Base-by-base conservation (phyloP, 1,140 invertebrate species). In the Procambarus clarkii region DNA sequence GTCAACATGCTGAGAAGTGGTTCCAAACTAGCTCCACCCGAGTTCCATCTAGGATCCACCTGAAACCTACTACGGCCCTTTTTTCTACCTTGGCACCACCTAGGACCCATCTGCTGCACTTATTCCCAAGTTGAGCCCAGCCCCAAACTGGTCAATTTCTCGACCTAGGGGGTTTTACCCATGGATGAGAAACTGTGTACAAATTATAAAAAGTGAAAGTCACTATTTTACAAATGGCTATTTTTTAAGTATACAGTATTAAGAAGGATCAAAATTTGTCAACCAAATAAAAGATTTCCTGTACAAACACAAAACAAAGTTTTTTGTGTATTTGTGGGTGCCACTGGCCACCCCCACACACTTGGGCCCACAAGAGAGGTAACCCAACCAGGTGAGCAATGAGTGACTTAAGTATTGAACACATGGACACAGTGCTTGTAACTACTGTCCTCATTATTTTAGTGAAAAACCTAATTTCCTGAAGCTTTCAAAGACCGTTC, bases 131-230 rank as follows among this genome's bases (percentile, higher is more conserved):
- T 74, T 34, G 24, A 2, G 69, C 24, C 18, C 3, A 71, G 7
- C 69, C 24, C 69, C 24, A 74, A 74, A 74, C 69, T 74, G 24
- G 69, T 74, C 24, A 74, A 74, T n/a, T 34, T 1, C 69, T 74
- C 11, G 24, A 74, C 69, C 69, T 11, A 21, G 24, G 34, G 34
- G n/a, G 69, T n/a, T 34, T 74, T 24, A 5, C 69, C 69, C 24
- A 34, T 34, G 69, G n/a, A 24, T 74, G 24, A 34, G n/a, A 69
- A 69, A 74, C 5, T 74, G 69, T 74, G 69, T 74, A 74, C 24
- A 74, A 74, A 74, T 74, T 24, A 74, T 74, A 69, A 69, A 69
- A 69, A 74, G 21, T 74, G 21, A 74, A 74, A 74, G 69, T 34
- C 69, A 74, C n/a, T 74, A 34, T 64, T 64, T 74, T 74, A 74